Base-by-base conservation (phyloP, 2,888 invertebrate species). In the Drosophila quinaria region DNA sequence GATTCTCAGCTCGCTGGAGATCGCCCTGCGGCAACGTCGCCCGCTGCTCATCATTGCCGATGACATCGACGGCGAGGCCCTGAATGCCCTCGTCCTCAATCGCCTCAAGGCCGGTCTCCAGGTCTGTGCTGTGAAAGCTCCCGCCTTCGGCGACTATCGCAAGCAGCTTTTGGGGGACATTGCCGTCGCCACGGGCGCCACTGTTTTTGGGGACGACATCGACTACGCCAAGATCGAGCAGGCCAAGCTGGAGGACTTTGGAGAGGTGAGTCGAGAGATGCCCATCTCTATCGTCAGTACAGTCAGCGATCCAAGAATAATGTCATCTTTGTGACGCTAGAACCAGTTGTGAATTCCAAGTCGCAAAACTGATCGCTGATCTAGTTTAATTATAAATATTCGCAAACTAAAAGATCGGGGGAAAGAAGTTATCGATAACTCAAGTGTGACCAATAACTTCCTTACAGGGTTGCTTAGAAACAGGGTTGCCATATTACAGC, bases 31-130 rank as follows among this genome's bases (percentile, higher is more conserved):
- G 17, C 96, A 98, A 90, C 95, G 98, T 68, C 98, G 97, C 92
- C 98, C 99, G 0, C 94, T 99, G 56, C 94, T 99, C 9, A 99
- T 99, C 90, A 94, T 98, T 81, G 98, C 98, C 67, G 98, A 98
- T 92, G 98, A 99, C 94, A 95, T 98, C 65, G 98, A 98, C 92
- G 98, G 98, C 37, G 98, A 99, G 93, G 98, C 98, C 2, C 93
- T 98, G 29, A 97, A 97, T 50, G 98, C 98, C 1, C 94, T 99
- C 50, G 98, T 98, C 31, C 96, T 99, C 1, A 99, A 99, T 92
- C 95, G 97, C 93, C 93, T 98, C 39, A 97, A 97, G 93, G 97
- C 98, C 89, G 98, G 98, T 1, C 95, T 99, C 6, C 98, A 98
- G 93, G 97, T 99, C 0, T 97, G 96, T 61, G 98, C 98, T 22